Evolutionary conservation across 1,140 invertebrate species (phyloP), one percentile per base, ranked within the genome.

Genomic region (Megathymus violae): DNA sequence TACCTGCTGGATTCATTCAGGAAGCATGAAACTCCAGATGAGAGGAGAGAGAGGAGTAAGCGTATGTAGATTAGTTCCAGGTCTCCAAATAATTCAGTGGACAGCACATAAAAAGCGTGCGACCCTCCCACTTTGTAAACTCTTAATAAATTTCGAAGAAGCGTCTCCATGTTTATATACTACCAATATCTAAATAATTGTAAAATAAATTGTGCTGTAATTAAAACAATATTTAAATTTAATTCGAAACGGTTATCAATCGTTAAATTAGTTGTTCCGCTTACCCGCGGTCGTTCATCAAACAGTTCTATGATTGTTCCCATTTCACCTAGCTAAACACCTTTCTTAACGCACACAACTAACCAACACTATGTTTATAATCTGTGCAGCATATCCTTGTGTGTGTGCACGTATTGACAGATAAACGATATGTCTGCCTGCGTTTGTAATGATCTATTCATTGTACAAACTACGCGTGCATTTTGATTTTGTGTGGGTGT

Each of bases 251-350:
- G 40, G 14, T 58, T 17, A 65, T 69, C 46, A 64, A 48, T 63
- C 62, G 47, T 68, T 69, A 77, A 76, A 76, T 77, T 58, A 67
- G 52, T 56, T 70, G 68, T 80, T 77, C 76, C 75, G 76, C 76
- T 81, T 73, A 79, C 78, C 63, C 69, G 63, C 70, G 40, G 67
- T 67, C 70, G 71, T 77, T 69, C 66, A 66, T 71, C 69, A 76
- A 70, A 74, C 67, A 73, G 67, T 68, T 63, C 58, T 65, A 54
- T 56, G 65, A 79, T 54, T 82, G 84, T 87, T 67, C 81, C 75
- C 87, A 89, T 89, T 89, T 89, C 85, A 78, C 81, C 81, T 74
- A 84, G 78, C 71, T 74, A 82, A 81, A 80, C 87, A 86, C 87
- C 87, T 89, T 89, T 88, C 85, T 89, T 87, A 88, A 89, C 84